Percentiles rank a stretch among this genome's conserved stretches.
Conservation (phyloP, 1,140 invertebrate species). For the Oscheius sp. region DNA sequence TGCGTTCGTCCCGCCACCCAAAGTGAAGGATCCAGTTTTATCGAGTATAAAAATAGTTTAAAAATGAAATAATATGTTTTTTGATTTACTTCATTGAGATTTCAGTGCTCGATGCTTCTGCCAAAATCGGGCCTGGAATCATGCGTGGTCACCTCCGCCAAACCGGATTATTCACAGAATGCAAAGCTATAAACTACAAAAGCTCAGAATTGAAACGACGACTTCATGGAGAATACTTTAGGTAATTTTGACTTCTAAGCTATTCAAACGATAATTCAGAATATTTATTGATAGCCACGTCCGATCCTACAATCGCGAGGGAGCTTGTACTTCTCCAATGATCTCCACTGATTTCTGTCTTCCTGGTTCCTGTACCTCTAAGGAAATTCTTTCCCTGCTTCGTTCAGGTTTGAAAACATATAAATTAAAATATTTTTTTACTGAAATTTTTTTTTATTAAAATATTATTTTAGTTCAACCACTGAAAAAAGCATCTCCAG, state of each 20-base stretch:
- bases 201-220: neutral
- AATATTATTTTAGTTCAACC: too few relatives aligned
- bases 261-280: neutral
- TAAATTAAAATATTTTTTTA: neutral
- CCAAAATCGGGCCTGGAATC: neutral
- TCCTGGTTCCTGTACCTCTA: neutral
- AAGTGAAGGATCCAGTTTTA: too few relatives aligned
- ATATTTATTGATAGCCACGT: neutral
- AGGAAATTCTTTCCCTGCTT: too few relatives aligned
- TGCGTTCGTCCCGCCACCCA: too few relatives aligned
- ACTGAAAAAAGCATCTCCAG: neutral
- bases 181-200: neutral
- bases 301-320: neutral
- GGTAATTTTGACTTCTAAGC: neutral
- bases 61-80: too few relatives aligned
- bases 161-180: neutral
- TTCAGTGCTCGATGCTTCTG: neutral
- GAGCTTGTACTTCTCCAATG: neutral
- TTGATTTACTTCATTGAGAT: too few relatives aligned
- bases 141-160: neutral
- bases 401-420: neutral
- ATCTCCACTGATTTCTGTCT: neutral
- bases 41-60: too few relatives aligned
- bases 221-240: neutral
- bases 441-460: too few relatives aligned